phyloP scores from a whole-genome alignment of 2,888 invertebrate species.

The Ernsta delagoae region DNA sequence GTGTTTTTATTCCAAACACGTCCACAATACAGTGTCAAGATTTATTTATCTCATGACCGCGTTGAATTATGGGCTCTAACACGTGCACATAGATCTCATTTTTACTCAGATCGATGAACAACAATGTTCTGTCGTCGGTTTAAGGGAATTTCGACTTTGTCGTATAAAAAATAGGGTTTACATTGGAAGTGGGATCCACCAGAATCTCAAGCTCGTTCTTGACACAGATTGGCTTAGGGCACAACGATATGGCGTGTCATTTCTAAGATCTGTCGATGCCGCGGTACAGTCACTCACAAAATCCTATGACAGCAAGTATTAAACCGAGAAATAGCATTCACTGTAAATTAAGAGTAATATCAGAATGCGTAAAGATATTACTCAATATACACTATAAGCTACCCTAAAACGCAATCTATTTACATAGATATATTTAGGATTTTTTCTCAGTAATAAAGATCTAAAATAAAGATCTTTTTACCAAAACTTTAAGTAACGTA shows the following conservation, averaged over 20 bases:
- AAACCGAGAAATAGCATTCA: too few species aligned
- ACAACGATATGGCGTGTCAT: constrained; percentile 61
- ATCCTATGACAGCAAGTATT: neutral
- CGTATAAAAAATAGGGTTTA: constrained; percentile 35
- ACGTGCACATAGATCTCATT: neutral
- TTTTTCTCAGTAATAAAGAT: too few species aligned
- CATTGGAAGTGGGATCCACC: constrained; percentile 16
- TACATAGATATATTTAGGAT: too few species aligned
- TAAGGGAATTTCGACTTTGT: constrained; percentile 14
- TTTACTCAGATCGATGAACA: neutral
- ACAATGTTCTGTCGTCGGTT: neutral
- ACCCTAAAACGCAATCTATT: too few species aligned
- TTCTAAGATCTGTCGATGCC: constrained; percentile 56
- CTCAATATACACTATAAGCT: too few species aligned
- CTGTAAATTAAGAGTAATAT: too few species aligned
- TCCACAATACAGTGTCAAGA: constrained; percentile 46
- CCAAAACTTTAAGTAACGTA: too few species aligned
- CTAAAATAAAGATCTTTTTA: too few species aligned
- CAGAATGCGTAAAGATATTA: too few species aligned
- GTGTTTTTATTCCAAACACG: constrained; percentile 59
- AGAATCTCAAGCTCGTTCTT: constrained; percentile 55
- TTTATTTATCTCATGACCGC: constrained; percentile 37
- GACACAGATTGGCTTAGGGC: constrained; percentile 72
- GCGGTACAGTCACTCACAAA: constrained; percentile 32
- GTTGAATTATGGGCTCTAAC: constrained; percentile 9